Evolutionary conservation across 2,888 invertebrate species (phyloP), one percentile per base, ranked within the genome.

Genomic region (Zaprionus bogoriensis): DNA sequence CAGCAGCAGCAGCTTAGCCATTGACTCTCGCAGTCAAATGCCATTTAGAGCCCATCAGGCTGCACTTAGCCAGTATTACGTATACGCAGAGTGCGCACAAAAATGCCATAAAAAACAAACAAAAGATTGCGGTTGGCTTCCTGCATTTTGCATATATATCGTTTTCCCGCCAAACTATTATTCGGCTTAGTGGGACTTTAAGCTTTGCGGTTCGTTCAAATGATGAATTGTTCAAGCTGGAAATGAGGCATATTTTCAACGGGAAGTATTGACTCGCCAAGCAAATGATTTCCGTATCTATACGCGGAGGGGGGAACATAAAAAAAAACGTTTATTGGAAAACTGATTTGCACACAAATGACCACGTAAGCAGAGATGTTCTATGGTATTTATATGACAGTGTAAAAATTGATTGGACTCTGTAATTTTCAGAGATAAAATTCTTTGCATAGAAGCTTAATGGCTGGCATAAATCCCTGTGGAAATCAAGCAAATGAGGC

Each of bases 11-110:
- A 28, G 41, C 28, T 38, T 23, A 50, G 44, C 45, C 55, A 58
- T 23, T 47, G 55, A n/a, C n/a, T n/a, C n/a, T 51, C 72, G 58
- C 46, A 63, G 58, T 62, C 65, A 69, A 75, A 78, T 67, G 73
- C 65, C 82, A 70, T 78, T 79, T 84, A 84, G 47, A 74, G 66
- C 59, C 19, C 64, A 59, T 52, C 67, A 73, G 62, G 64, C 54
- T 63, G 74, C 80, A 84, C 79, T 80, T 84, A 71, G 79, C 66
- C 60, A 67, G 71, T 82, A 82, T 81, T 78, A 84, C 79, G 71
- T 71, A 67, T 76, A 77, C 59, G 54, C 45, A 30, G 41, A 12
- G 42, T 36, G 32, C 48, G 39, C 32, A 23, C 17, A 17, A 20
- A 42, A 53, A 22, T 55, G 45, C 74, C 76, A 84, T 78, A 84